Evolutionary conservation across 2,113 vertebrate genomes (phyloP), one percentile per base, ranked within the genome.

Genomic region (Lophochroa leadbeateri): DNA sequence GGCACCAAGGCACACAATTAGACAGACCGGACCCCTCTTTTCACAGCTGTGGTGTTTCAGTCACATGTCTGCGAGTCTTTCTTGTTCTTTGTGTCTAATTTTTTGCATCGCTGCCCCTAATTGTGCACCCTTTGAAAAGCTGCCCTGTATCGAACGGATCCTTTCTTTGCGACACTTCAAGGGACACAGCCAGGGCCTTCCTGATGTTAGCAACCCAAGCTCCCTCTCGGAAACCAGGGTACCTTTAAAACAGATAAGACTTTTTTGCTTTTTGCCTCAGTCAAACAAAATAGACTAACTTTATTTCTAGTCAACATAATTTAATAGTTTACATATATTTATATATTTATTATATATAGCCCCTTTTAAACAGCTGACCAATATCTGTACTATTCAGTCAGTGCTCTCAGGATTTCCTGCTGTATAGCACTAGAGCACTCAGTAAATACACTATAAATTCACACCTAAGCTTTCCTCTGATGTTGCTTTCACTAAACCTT

Each of bases 361-460:
- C 39, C 39, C 39, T 41, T 41, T 81, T 64, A 50, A 77, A 80
- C 31, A 43, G 35, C 18, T 86, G 71, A 47, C 13, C 39, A 31
- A 6, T 46, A 81, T 25, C 47, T 82, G 39, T 23, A 47, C 13
- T 86, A 24, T 50, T 43, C 43, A 35, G 24, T 41, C 0, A 4
- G 16, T 64, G 46, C 10, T 63, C n/a, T 90, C 41, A 46, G 50
- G 43, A 33, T 92, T 83, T 94, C 80, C 43, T 88, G 23, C 8
- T 44, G 52, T 55, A 33, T n/a, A 90, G 19, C 27, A 31, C 13
- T 25, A 35, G 29, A 84, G 25, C 14, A 46, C 13, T 87, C 52
- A 57, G 24, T 29, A 94, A 88, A 90, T 31, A 75, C 41, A 61
- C 21, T 20, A 41, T 60, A 88, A 78, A 82, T 78, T 80, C 43